A percentile compares a stretch with the other conserved stretches of the same genome.
These are phyloP conservation scores for Ectemnius continuus DNA, from an alignment of 2,888 invertebrate genomes.

Conservation along the genomic window DNA sequence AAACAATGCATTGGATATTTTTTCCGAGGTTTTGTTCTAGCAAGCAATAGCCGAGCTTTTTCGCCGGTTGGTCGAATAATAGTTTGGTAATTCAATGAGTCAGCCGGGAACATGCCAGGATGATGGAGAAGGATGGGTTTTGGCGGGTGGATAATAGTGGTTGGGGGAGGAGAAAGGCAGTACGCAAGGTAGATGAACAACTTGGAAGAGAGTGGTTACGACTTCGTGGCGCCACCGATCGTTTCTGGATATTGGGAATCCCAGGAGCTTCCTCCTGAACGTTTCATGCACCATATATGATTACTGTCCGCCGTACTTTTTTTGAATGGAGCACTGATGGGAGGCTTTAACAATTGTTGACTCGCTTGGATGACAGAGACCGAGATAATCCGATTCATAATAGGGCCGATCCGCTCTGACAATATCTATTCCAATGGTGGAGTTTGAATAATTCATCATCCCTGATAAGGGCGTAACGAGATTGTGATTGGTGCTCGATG, in stretches of 20 bases:
- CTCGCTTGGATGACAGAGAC: too few relatives aligned
- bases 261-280: slow-evolving; percentile 16
- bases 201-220: slow-evolving; percentile 37
- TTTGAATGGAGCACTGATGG: too few relatives aligned
- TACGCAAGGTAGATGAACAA: too few relatives aligned
- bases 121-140: slow-evolving; percentile 1
- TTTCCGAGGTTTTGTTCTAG: too few relatives aligned
- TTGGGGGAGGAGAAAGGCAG: neutral
- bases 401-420: too few relatives aligned
- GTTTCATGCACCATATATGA: neutral
- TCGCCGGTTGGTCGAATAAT: neutral
- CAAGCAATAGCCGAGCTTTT: neutral
- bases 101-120: neutral
- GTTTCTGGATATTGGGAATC: slow-evolving; percentile 25
- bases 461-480: too few relatives aligned
- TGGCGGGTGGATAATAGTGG: slow-evolving; percentile 8
- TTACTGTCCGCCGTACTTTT: neutral
- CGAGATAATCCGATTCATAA: too few relatives aligned
- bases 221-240: slow-evolving; percentile 44
- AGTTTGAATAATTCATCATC: too few relatives aligned
- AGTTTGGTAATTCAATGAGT: slow-evolving; percentile 7
- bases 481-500: too few relatives aligned
- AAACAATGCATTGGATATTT: too few relatives aligned
- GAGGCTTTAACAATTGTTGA: too few relatives aligned
- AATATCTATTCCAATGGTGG: too few relatives aligned